Base-by-base conservation (phyloP, 2,113 vertebrate species). In the Poecile atricapillus region DNA sequence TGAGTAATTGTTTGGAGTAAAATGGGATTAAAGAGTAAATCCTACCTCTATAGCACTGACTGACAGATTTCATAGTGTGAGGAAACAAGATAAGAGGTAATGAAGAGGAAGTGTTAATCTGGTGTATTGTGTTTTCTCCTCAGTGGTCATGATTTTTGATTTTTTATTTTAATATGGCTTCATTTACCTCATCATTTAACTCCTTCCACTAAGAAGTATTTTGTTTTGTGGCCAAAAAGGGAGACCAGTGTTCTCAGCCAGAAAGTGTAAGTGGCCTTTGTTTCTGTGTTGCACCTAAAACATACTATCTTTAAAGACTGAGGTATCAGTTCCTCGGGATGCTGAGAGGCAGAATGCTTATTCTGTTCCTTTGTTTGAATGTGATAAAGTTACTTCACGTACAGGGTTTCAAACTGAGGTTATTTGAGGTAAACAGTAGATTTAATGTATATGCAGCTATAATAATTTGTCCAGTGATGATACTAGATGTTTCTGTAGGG, bases 1-100 rank as follows among this genome's bases (percentile, higher is more conserved):
- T 79, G 63, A 90, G 71, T 82, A 67, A 91, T 89, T 94, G 41
- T 82, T 86, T 49, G 41, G 44, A 92, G 63, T 90, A 70, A 92
- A 89, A 90, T 41, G 22, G 69, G 76, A 81, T 93, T 89, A 87
- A 87, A 89, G 62, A 78, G 52, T 59, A 93, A 95, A 90, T 93
- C 63, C 55, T 86, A 46, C 35, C 46, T 93, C 58, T 85, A 0
- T 46, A 76, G 49, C 17, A 46, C 55, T 73, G 53, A 64, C 46
- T 90, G 86, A 77, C 71, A 86, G 71, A 31, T 50, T 86, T 95
- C 83, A 69, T 69, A n/a, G 49, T 39, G 35, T 56, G 28, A 59
- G 13, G 49, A 83, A 88, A 71, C 31, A 82, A 91, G 92, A 75
- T 89, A 84, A 93, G 35, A 2, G 0, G 10, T 75, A 87, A 71